Evolutionary conservation across 2,113 vertebrate species (phyloP).

Genomic region (Tiliqua scincoides): DNA sequence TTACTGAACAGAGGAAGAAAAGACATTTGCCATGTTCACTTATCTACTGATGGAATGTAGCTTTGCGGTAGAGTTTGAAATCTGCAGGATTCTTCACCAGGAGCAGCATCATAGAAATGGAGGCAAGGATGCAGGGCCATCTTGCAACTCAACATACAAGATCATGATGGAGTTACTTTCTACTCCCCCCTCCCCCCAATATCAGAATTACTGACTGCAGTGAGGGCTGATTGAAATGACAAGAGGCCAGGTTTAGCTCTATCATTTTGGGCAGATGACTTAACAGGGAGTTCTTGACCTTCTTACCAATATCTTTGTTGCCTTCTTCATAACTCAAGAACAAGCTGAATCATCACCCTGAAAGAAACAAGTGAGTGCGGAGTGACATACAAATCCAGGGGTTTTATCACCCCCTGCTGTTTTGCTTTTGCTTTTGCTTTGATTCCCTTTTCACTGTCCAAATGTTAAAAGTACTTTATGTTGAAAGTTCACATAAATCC

Average conservation of each 20-base stretch:
- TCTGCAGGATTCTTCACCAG: constrained; percentile 68
- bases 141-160: constrained; percentile 60
- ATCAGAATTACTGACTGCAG: constrained; percentile 51
- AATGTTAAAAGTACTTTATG: constrained; percentile 33
- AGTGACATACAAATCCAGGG: constrained; percentile 53
- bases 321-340: constrained; percentile 53
- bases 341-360: constrained; percentile 45
- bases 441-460: constrained; percentile 37
- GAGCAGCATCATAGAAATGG: constrained; percentile 55
- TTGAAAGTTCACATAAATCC: constrained; percentile 48
- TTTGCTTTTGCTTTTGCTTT: constrained; percentile 7
- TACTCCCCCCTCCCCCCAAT: neutral
- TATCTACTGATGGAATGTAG: constrained; percentile 81
- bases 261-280: constrained; percentile 41
- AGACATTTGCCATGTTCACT: constrained; percentile 81
- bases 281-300: constrained; percentile 14
- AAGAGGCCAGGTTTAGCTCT: constrained; percentile 50
- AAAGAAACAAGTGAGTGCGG: constrained; percentile 52
- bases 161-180: constrained; percentile 51
- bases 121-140: constrained; percentile 66
- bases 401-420: constrained; percentile 39
- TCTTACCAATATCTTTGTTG: constrained; percentile 33
- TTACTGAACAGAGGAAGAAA: constrained; percentile 80
- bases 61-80: constrained; percentile 78
- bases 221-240: constrained; percentile 34